Evolutionary conservation across 1,140 invertebrate genomes (phyloP), one percentile per base, ranked within the genome.

Genomic region (Monochamus saltuarius): DNA sequence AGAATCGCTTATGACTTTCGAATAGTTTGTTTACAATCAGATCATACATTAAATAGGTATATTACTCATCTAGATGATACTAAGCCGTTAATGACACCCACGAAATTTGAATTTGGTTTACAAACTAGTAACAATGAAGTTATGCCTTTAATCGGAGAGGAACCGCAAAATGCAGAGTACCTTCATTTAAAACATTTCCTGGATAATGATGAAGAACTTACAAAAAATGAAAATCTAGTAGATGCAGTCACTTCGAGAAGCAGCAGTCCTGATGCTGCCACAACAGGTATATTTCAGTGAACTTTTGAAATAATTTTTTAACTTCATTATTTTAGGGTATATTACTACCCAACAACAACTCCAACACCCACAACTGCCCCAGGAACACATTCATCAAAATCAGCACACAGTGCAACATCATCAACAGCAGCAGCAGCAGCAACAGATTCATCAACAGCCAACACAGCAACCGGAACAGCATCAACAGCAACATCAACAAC

Each of bases 131-230:
- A 10, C 2, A 59, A 29, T 40, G 38, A 64, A 42, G 56, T 29
- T n/a, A 51, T 45, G 34, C 40, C 65, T 2, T 58, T 61, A 38
- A 66, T 56, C n/a, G 65, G 56, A 29, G 66, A 66, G 45, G 71
- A 73, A 22, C 56, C 64, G 6, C 65, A 66, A 51, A 74, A 73
- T 61, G 49, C 69, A 10, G 69, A 71, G 39, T 74, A 70, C 64
- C 22, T 73, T 40, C 73, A 74, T 64, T 56, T 74, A n/a, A 73
- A 74, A 57, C 73, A 74, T 64, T 74, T 74, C 56, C 59, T 73
- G 13, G 71, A 74, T 53, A 70, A 62, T 65, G 71, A 70, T 16
- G 71, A 67, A 14, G 65, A 67, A 36, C 49, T 69, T 19, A 17
- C 42, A 0, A 73, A 74, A 65, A 59, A 57, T 51, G 61, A 63